These are phyloP conservation scores for Turdus rufiventris DNA, from an alignment of 2,113 vertebrate species.

Conservation along the genomic window DNA sequence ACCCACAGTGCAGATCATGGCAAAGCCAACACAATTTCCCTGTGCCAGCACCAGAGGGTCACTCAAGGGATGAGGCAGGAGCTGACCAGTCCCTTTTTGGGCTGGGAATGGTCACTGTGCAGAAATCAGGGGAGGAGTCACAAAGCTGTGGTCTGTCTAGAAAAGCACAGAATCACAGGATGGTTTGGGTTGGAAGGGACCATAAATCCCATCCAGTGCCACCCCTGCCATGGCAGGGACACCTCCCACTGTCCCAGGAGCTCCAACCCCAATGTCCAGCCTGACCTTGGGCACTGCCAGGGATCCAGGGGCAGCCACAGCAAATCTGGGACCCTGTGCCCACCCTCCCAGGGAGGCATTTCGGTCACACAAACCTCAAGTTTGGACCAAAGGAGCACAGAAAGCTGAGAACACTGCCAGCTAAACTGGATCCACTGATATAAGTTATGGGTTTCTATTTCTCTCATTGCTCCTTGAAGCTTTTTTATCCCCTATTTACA, in stretches of 20 bases:
- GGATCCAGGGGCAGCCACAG: background rate
- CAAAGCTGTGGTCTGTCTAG: background rate
- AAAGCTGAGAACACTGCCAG: background rate
- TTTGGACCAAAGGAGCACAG: background rate
- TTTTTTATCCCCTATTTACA: background rate
- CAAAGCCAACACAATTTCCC: background rate
- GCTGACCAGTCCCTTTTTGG: background rate
- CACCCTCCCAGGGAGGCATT: accelerated
- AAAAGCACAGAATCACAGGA: background rate
- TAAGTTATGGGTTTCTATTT: background rate
- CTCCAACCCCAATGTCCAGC: accelerated
- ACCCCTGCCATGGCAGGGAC: background rate
- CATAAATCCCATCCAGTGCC: accelerated
- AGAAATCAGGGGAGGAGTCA: background rate
- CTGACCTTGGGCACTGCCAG: background rate
- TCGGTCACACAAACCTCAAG: background rate
- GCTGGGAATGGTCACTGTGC: background rate
- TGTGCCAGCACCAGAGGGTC: background rate
- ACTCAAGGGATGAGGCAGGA: background rate
- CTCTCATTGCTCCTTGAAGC: background rate
- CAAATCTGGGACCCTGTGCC: background rate
- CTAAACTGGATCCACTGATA: background rate
- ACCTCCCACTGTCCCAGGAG: background rate
- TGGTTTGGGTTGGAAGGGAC: accelerated
- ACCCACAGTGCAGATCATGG: accelerated